Conservation (phyloP, 35 echinoderm and acorn worm species). For the Patiria miniata region DNA sequence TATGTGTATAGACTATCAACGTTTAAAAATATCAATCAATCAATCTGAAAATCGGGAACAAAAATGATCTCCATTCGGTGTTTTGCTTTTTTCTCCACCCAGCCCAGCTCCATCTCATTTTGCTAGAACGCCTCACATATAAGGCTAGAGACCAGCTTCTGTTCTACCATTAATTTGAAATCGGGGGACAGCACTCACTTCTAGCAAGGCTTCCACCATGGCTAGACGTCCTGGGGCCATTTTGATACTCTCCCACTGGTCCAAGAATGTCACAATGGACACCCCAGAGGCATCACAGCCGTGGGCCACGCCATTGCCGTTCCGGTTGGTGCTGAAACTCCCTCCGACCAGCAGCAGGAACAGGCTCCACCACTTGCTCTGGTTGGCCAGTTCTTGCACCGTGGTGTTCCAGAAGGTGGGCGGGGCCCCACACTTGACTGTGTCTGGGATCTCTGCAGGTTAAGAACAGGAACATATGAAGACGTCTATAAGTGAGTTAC, state of each 20-base stretch:
- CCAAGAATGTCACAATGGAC: conserved; percentile 26
- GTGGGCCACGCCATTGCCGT: not conserved
- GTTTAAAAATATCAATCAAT: no score
- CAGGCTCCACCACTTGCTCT: conserved; percentile 13
- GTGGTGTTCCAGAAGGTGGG: conserved; percentile 36
- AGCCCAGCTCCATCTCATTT: no score
- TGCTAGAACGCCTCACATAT: no score
- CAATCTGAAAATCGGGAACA: no score
- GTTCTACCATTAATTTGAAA: no score
- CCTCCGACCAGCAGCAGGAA: conserved; percentile 33
- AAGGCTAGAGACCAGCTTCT: no score
- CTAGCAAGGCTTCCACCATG: conserved; percentile 28
- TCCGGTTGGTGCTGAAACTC: not conserved
- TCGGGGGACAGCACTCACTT: not conserved
- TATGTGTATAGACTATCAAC: no score
- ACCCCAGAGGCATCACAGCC: conserved; percentile 13
- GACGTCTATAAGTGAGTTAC: no score
- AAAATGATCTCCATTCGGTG: no score
- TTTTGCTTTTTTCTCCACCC: no score
- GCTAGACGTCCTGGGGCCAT: not conserved
- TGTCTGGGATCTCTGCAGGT: conserved; percentile 25
- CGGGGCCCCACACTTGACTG: not conserved
- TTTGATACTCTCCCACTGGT: not conserved
- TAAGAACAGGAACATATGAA: not conserved
- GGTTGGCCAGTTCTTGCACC: not conserved